phyloP scores from a whole-genome alignment of 1,140 invertebrate genomes.

The Lethocerus indicus region DNA sequence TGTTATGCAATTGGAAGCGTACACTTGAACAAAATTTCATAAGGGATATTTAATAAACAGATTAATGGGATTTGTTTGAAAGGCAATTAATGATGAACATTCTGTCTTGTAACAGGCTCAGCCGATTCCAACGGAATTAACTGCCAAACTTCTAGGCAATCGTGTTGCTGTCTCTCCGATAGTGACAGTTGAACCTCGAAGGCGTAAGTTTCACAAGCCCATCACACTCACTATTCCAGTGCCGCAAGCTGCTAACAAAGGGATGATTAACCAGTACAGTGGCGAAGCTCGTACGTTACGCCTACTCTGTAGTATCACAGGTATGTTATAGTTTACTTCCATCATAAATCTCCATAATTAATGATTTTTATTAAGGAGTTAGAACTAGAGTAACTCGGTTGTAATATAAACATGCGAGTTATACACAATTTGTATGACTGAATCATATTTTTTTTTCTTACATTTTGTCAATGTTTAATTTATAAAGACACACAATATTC shows the following conservation, averaged over 20 bases:
- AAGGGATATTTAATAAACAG: too few species aligned
- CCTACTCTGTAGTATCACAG: conserved; percentile 95
- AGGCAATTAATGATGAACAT: too few species aligned
- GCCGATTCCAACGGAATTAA: conserved; percentile 89
- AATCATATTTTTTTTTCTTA: too few species aligned
- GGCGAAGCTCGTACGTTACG: conserved; percentile 84
- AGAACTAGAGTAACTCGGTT: too few species aligned
- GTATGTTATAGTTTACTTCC: conserved; percentile 44
- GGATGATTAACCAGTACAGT: conserved; percentile 96
- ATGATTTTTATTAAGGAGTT: too few species aligned
- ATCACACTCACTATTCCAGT: conserved; percentile 97
- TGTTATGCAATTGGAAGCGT: too few species aligned
- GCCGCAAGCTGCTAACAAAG: conserved; percentile 85
- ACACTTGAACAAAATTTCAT: too few species aligned
- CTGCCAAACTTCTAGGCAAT: conserved; percentile 90
- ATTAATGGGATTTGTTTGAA: neutral
- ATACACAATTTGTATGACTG: too few species aligned
- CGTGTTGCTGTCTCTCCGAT: conserved; percentile 97
- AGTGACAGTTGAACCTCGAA: conserved; percentile 92
- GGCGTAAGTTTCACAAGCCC: conserved; percentile 97
- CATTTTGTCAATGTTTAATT: too few species aligned
- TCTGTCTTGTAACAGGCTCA: conserved; percentile 56
- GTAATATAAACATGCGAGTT: too few species aligned
- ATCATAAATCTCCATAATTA: too few species aligned
- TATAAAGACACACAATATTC: too few species aligned